A percentile compares a stretch with the other conserved stretches of the same genome.
These are phyloP conservation scores for Rhynchotus rufescens DNA, from an alignment of 2,797 vertebrate species.

Conservation along the genomic window DNA sequence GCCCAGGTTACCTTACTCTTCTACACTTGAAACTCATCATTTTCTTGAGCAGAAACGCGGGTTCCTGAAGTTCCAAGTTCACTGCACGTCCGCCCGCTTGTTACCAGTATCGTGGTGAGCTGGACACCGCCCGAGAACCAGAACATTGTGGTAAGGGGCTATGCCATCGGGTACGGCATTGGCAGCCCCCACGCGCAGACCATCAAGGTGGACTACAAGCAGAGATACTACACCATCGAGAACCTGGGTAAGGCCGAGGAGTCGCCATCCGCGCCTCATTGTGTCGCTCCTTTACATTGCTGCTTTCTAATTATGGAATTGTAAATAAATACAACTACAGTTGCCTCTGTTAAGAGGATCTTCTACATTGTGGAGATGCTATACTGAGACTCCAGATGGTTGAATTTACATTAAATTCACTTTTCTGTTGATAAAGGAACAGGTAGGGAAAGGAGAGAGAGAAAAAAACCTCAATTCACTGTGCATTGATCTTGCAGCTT, in stretches of 20 bases:
- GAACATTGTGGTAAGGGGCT: conserved; percentile 97
- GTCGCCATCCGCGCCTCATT: background rate
- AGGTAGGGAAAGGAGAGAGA: background rate
- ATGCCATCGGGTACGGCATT: conserved; percentile 93
- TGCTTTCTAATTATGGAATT: background rate
- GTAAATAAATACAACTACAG: background rate
- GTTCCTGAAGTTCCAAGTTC: conserved; percentile 97
- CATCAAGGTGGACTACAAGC: conserved; percentile 97
- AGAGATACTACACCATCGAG: conserved; percentile 97
- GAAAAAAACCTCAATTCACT: fast-evolving
- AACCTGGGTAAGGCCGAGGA: conserved; percentile 86
- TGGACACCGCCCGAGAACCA: conserved; percentile 99
- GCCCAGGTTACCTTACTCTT: background rate
- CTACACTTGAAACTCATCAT: background rate
- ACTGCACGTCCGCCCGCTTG: conserved; percentile 92
- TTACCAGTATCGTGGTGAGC: conserved; percentile 97
- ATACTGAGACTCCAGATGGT: background rate
- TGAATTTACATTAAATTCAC: background rate
- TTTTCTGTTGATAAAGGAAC: background rate
- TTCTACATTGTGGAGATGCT: background rate
- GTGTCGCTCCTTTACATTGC: background rate
- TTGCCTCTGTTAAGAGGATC: background rate
- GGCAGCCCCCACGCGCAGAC: conserved; percentile 97
- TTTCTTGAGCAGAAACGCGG: conserved; percentile 84
- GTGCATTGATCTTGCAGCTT: background rate